These are phyloP conservation scores for Leucophenga varia DNA, from an alignment of 1,140 invertebrate genomes.

Conservation along the genomic window DNA sequence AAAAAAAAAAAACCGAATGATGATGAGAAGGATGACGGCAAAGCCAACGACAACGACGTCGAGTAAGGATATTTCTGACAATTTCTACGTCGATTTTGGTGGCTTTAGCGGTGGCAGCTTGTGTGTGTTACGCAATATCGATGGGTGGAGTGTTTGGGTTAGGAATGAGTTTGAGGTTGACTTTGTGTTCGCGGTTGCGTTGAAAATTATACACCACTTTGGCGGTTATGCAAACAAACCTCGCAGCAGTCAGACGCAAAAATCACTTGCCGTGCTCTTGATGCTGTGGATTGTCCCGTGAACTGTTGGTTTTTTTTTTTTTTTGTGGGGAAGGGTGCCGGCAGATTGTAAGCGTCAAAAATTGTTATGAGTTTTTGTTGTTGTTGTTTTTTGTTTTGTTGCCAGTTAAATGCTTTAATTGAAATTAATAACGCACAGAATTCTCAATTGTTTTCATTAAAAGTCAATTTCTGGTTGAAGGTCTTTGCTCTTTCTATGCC, in stretches of 20 bases:
- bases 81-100: not conserved
- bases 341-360: conserved; percentile 1
- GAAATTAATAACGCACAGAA: conserved; percentile 48
- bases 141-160: not conserved
- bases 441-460: conserved; percentile 55
- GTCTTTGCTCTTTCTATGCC: no score
- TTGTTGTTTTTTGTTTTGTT: conserved; percentile 6
- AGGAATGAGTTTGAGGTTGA: no score
- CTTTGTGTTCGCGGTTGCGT: no score
- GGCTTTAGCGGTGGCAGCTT: no score
- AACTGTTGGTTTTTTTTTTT: no score
- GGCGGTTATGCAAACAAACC: conserved; percentile 34
- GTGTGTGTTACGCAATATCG: not conserved
- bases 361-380: not conserved
- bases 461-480: conserved; percentile 43
- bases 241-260: conserved; percentile 19
- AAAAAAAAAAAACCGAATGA: no score
- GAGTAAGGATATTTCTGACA: not conserved
- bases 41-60: not conserved
- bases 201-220: conserved; percentile 24
- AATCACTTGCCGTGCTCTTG: no score
- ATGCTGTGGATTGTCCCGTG: no score
- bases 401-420: conserved; percentile 54
- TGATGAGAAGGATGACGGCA: not conserved
- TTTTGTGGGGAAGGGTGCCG: no score